Evolutionary conservation across 2,888 invertebrate species (phyloP), one percentile per base, ranked within the genome.

Genomic region (Koerneria pararmatus): DNA sequence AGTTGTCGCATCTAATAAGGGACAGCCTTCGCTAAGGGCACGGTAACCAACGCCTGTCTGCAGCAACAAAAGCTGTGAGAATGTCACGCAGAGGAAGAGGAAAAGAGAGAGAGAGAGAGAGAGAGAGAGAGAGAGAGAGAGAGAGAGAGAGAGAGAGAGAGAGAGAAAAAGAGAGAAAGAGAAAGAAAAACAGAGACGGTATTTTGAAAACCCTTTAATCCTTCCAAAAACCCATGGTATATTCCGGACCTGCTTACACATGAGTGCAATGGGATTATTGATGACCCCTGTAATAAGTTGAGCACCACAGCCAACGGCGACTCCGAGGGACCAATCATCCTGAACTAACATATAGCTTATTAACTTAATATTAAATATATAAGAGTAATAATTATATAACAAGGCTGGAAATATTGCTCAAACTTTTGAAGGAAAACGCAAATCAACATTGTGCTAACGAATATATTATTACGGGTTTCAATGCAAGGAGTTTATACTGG

Each of bases 241-340:
- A n/a, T n/a, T n/a, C n/a, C 60, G 35, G 69, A 85, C 85, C 84
- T 87, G 87, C 68, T 84, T 80, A 74, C 85, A 84, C 68, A 87
- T 80, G 1, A 86, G 69, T 11, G 84, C 80, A 41, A 87, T 78
- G 1, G 87, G 87, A 75, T 86, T 87, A 78, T 87, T 87, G 57
- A 83, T 75, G 63, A 84, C 80, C 3, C 87, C 86, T n/a, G 84
- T 84, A 32, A 87, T 75, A 5, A 86, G 79, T 70, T 86, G 85
- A 2, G 86, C 85, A 1, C 86, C 86, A 66, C 78, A 76, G 3
- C 84, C 84, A 3, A 85, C 82, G 6, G 80, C 74, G 51, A 78
- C 80, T 6, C 80, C 78, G 24, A 82, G 67, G 8, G 69, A 70
- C 70, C 70, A 71, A 59, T 82, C 80, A 64, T 81, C 80, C 66